Evolutionary conservation across 2,797 vertebrate genomes (phyloP).

Genomic region (Bufotes viridis): DNA sequence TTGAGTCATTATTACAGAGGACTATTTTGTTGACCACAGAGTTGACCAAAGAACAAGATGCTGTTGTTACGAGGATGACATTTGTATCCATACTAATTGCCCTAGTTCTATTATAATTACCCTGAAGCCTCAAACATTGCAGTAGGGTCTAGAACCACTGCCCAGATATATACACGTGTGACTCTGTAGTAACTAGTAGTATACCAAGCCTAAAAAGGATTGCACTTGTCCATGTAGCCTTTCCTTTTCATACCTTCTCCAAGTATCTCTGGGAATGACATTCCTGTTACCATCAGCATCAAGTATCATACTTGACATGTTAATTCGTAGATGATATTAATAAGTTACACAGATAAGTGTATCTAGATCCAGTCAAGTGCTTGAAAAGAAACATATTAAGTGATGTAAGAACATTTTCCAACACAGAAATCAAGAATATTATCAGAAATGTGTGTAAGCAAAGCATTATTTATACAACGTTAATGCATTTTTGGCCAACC

Average conservation of each 20-base stretch:
- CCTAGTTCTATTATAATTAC: no score
- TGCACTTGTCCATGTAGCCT: background rate
- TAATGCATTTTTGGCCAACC: no score
- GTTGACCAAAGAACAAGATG: no score
- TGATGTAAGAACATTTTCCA: background rate
- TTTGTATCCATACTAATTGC: no score
- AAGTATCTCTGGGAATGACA: background rate
- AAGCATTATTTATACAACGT: no score
- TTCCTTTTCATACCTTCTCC: background rate
- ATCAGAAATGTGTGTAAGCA: no score
- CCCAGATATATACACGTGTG: background rate
- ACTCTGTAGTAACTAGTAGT: background rate
- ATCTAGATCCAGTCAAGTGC: background rate
- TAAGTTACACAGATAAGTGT: background rate
- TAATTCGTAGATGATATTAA: conserved; percentile 1
- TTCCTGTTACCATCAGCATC: background rate
- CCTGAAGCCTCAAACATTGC: background rate
- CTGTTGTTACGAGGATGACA: no score
- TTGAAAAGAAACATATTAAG: no score
- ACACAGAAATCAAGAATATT: no score
- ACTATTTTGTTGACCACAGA: no score
- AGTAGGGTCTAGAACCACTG: background rate
- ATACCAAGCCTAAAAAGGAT: background rate
- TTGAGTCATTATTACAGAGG: no score
- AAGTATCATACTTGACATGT: background rate